Evolutionary conservation across 1,140 invertebrate genomes (phyloP), one percentile per base, ranked within the genome.

Genomic region (Colletes gigas): DNA sequence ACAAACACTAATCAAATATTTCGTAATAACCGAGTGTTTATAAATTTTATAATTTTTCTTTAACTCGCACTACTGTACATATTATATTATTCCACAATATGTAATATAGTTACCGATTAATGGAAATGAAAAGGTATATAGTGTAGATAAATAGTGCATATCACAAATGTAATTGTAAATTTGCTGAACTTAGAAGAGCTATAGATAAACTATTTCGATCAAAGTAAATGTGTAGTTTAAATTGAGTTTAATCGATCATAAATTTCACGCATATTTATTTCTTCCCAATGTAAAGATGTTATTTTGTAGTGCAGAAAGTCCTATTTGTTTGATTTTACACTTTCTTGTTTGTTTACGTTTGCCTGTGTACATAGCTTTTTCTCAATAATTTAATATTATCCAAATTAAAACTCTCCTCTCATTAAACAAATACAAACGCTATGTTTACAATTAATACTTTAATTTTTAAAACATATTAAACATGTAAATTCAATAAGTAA

Each of bases 1-100:
- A 86, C 55, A 52, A 86, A 68, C 81, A 83, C 76, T 86, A 86
- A 86, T 78, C 44, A 47, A 72, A 81, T 74, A 65, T 67, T 76
- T 30, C 3, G 69, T 55, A 76, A 62, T 80, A 86, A 70, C 19
- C 55, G 10, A 54, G 15, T 68, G 30, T 67, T 19, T 47, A 55
- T 39, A 60, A 17, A 57, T 30, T 52, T 81, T 82, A n/a, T 41
- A 63, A 19, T 73, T 73, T 17, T 4, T 10, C 30, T 21, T 2
- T 67, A 71, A 70, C 67, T 72, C 60, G 75, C 75, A 83, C 72
- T 74, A 83, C 5, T 65, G 44, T 83, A 84, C 65, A 68, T 52
- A 83, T 63, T 5, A 65, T 55, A 30, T 39, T 54, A 75, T 12
- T 59, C 12, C 21, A 41, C 52, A 39, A 41, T 68, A 65, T 21